Evolutionary conservation across 2,113 vertebrate species (phyloP).

Genomic region (Pterocles orientalis): DNA sequence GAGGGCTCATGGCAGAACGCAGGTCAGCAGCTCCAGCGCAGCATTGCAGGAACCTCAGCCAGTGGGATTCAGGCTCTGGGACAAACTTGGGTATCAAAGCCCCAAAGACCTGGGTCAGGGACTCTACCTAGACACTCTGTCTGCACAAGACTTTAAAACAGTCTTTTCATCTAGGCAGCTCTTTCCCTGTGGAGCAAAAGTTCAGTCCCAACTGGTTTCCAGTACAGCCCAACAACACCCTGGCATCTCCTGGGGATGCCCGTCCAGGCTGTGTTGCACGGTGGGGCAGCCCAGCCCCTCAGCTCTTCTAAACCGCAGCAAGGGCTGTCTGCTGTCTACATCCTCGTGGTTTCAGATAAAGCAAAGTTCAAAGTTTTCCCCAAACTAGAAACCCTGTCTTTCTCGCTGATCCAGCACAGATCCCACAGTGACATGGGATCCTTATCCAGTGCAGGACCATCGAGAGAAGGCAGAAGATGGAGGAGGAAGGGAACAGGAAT

Average conservation of each 20-base stretch:
- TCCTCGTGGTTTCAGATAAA: background rate
- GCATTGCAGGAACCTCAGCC: background rate
- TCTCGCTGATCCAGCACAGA: background rate
- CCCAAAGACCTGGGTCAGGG: background rate
- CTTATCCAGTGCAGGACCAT: background rate
- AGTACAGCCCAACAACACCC: background rate
- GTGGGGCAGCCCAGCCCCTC: background rate
- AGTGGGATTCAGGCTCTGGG: fast-evolving
- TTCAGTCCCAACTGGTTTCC: background rate
- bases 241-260: background rate
- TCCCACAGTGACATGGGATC: background rate
- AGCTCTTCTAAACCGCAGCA: background rate
- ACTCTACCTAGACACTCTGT: background rate
- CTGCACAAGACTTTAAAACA: background rate
- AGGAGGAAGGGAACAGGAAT: background rate
- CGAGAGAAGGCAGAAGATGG: background rate
- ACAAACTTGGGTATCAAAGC: background rate
- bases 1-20: background rate
- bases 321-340: background rate
- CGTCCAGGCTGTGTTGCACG: background rate
- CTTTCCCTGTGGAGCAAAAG: background rate
- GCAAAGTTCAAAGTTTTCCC: background rate
- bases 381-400: background rate
- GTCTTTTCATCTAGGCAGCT: background rate
- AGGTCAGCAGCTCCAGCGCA: background rate